Conservation (phyloP, 2,113 vertebrate species). For the Clupea harengus region DNA sequence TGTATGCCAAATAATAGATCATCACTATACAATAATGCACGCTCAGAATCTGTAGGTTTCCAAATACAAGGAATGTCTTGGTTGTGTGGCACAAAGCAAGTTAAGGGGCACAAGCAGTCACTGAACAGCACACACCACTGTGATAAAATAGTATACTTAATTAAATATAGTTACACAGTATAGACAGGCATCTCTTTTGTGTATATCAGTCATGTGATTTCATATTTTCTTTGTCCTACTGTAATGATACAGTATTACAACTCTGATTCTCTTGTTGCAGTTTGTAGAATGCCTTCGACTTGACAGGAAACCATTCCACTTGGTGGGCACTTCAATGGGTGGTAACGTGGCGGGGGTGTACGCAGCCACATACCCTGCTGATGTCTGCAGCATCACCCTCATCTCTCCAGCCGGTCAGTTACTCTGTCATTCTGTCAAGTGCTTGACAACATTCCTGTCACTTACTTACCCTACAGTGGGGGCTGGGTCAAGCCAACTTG, state of each 20-base stretch:
- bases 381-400: conserved; percentile 86
- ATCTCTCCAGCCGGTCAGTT: conserved; percentile 90
- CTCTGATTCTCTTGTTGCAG: conserved; percentile 58
- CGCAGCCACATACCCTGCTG: conserved; percentile 81
- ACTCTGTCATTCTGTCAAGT: not conserved
- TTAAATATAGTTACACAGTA: not conserved
- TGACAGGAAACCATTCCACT: conserved; percentile 87
- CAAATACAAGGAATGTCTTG: not conserved
- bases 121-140: not conserved
- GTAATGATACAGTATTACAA: not conserved
- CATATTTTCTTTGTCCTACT: not conserved
- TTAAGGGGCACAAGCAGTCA: not conserved
- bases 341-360: conserved; percentile 91
- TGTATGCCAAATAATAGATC: not conserved
- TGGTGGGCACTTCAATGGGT: conserved; percentile 92
- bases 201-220: not conserved
- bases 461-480: not conserved
- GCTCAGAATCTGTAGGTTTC: not conserved
- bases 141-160: not conserved
- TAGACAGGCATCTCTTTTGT: not conserved
- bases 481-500: not conserved
- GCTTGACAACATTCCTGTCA: not conserved
- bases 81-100: not conserved
- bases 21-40: not conserved
- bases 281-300: conserved; percentile 87